These are phyloP conservation scores for Taphrorychus bicolor DNA, from an alignment of 2,888 invertebrate genomes.

Conservation along the genomic window DNA sequence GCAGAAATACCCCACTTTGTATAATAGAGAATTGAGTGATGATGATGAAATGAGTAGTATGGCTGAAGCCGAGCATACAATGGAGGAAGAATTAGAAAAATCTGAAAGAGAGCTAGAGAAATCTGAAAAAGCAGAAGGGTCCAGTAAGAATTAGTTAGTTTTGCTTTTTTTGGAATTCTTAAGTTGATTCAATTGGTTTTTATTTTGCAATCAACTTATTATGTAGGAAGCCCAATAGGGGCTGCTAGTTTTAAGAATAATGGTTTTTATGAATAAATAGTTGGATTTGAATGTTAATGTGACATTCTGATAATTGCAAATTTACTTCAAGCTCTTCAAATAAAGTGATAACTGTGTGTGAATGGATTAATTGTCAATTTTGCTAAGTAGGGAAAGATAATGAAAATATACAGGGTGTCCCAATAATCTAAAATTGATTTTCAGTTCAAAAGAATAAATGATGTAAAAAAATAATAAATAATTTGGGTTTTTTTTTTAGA, in stretches of 20 bases:
- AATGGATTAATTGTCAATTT: too few relatives aligned
- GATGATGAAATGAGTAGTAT: constrained; percentile 61
- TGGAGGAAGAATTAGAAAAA: constrained; percentile 7
- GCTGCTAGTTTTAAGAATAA: neutral
- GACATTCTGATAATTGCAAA: too few relatives aligned
- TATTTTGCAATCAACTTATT: neutral
- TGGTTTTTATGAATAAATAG: neutral
- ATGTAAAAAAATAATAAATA: too few relatives aligned
- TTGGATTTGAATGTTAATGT: too few relatives aligned
- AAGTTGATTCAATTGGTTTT: neutral
- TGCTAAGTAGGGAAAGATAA: too few relatives aligned
- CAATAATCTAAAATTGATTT: too few relatives aligned
- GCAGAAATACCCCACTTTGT: constrained; percentile 84
- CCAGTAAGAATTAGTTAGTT: neutral
- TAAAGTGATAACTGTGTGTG: too few relatives aligned
- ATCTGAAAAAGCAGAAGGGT: neutral
- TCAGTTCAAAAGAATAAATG: too few relatives aligned
- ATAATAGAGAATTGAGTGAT: constrained; percentile 74
- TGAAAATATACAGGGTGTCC: too few relatives aligned
- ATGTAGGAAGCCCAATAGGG: neutral
- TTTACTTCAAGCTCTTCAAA: too few relatives aligned
- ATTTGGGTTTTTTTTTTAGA: too few relatives aligned
- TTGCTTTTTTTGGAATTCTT: neutral
- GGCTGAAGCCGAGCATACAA: constrained; percentile 35
- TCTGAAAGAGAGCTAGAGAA: neutral